Evolutionary conservation across 2,113 vertebrate genomes (phyloP).

Genomic region (Telmatochromis sp.): DNA sequence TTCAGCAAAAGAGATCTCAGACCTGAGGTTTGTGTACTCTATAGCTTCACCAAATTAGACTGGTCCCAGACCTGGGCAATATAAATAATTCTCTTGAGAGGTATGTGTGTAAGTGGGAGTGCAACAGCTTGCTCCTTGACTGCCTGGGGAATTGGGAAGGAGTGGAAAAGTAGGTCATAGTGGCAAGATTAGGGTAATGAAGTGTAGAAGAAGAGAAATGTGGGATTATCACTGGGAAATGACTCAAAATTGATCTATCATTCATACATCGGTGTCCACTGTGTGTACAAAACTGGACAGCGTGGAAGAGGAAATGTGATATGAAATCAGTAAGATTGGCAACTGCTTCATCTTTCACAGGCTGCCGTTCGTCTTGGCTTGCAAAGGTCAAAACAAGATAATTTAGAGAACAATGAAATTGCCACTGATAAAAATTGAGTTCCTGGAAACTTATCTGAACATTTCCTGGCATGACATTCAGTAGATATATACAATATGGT

Average conservation of each 20-base stretch:
- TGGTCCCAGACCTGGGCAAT: conserved; percentile 50
- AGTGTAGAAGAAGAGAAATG: not conserved
- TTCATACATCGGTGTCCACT: not conserved
- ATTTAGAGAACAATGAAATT: not conserved
- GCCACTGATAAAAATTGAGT: not conserved
- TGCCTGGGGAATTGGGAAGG: not conserved
- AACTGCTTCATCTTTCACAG: not conserved
- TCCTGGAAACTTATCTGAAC: not conserved
- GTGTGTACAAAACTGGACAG: not conserved
- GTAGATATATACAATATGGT: not conserved
- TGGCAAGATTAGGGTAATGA: conserved; percentile 31
- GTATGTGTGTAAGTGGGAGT: conserved; percentile 3
- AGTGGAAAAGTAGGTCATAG: conserved; percentile 49
- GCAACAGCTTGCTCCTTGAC: conserved; percentile 18
- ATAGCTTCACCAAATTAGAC: conserved; percentile 58
- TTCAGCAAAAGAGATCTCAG: conserved; percentile 46
- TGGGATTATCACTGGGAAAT: not conserved
- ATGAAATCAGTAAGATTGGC: not conserved
- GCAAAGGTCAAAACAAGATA: conserved; percentile 6
- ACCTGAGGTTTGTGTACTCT: conserved; percentile 53
- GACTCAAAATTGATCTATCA: not conserved
- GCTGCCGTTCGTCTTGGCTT: not conserved
- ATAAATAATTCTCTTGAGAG: conserved; percentile 61
- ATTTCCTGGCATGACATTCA: not conserved
- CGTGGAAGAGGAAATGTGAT: not conserved